Evolutionary conservation across 2,113 vertebrate genomes (phyloP).

Genomic region (Rhinolophus sinicus): DNA sequence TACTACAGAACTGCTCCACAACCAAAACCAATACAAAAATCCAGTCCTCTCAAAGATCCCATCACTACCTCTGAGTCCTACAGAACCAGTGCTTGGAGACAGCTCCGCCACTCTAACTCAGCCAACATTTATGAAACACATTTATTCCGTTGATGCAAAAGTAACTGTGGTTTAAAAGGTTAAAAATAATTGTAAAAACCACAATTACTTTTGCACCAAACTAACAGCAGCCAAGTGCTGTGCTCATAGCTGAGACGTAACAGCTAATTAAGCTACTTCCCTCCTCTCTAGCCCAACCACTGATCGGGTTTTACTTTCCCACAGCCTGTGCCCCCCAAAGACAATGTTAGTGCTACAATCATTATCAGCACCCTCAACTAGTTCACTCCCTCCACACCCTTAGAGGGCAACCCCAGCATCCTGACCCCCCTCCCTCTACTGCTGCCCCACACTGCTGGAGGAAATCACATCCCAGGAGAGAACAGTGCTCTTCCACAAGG

Average conservation of each 20-base stretch:
- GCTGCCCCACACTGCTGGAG: not conserved
- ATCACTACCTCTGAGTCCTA: not conserved
- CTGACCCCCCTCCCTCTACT: not conserved
- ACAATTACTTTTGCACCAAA: too few species aligned
- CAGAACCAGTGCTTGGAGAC: not conserved
- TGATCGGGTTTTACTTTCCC: not conserved
- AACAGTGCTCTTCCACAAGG: not conserved
- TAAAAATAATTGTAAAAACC: too few species aligned
- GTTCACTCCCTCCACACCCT: not conserved
- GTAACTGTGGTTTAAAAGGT: too few species aligned
- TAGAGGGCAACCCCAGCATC: not conserved
- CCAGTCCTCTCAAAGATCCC: not conserved
- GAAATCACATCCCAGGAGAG: not conserved
- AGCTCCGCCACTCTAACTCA: not conserved
- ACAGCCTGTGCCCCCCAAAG: not conserved
- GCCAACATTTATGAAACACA: conserved; percentile 29
- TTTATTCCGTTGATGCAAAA: not conserved
- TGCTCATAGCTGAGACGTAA: not conserved
- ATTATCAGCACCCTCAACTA: not conserved
- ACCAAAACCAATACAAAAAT: conserved; percentile 44
- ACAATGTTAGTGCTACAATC: not conserved
- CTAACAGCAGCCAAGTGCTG: not conserved
- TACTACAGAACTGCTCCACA: not conserved
- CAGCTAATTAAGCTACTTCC: not conserved
- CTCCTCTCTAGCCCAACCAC: not conserved